These are phyloP conservation scores for Himalopsyche japonica DNA, from an alignment of 2,888 invertebrate genomes.

Conservation along the genomic window DNA sequence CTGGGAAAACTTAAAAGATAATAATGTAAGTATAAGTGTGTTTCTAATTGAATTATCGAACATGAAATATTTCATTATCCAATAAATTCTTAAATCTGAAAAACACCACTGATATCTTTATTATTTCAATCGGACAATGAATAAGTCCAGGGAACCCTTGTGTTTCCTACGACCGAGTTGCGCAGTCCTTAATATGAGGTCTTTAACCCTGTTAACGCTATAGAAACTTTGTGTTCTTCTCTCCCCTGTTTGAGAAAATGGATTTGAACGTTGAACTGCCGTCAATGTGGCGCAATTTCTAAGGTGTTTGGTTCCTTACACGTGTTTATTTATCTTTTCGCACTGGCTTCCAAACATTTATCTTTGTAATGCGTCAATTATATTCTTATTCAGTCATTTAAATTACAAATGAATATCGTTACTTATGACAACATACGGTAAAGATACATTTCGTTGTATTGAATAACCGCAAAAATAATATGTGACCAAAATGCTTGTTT, in stretches of 20 bases:
- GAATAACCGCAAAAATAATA: too few species aligned
- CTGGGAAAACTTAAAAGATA: too few species aligned
- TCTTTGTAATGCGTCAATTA: background rate
- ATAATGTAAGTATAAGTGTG: too few species aligned
- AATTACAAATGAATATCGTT: too few species aligned
- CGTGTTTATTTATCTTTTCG: background rate
- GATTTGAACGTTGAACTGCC: conserved; percentile 1
- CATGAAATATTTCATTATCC: background rate
- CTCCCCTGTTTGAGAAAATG: background rate
- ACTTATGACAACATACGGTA: too few species aligned
- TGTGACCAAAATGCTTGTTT: too few species aligned
- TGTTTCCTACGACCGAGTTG: background rate
- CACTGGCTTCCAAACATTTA: background rate
- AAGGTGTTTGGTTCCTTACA: background rate
- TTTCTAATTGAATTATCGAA: background rate
- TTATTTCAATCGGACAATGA: background rate
- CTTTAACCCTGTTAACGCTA: background rate
- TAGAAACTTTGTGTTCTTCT: background rate
- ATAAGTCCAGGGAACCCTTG: background rate
- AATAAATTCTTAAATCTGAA: background rate
- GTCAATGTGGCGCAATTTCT: background rate
- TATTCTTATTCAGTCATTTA: background rate
- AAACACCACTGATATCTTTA: background rate
- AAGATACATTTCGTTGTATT: too few species aligned
- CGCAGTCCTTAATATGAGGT: background rate